phyloP scores from a whole-genome alignment of 2,797 vertebrate genomes.

The Molossus alvarezi region DNA sequence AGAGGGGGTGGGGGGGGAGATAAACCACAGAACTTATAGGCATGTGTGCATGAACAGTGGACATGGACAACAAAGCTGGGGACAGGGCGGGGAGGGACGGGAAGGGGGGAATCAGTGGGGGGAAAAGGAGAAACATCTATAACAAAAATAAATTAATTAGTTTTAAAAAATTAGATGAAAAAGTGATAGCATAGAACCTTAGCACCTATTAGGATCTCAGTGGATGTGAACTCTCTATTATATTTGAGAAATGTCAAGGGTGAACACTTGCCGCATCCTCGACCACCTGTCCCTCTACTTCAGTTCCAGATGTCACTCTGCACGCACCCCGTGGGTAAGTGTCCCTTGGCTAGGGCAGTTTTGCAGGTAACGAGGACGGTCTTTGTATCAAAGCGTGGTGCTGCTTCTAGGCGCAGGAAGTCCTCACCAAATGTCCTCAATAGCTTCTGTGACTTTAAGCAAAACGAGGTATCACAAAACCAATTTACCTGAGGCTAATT shows the following conservation, averaged over 20 bases:
- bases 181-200: not conserved
- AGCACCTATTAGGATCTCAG: not conserved
- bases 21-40: too few relatives aligned
- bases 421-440: not conserved
- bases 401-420: not conserved
- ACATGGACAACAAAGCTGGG: too few relatives aligned
- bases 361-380: not conserved
- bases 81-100: too few relatives aligned
- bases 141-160: too few relatives aligned
- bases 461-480: not conserved
- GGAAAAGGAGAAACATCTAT: too few relatives aligned
- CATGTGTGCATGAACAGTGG: too few relatives aligned
- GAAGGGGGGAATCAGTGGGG: too few relatives aligned
- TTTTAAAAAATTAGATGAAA: not conserved
- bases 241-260: not conserved
- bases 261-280: not conserved
- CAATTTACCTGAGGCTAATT: not conserved
- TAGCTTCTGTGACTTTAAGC: not conserved
- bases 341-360: not conserved
- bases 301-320: not conserved
- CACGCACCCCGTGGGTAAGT: not conserved
- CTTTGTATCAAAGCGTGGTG: not conserved
- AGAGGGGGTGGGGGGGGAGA: too few relatives aligned
- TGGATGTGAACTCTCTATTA: not conserved
- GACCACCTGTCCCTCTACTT: not conserved